Conservation (phyloP, 92 coral and sea anemone species). For the Epizoanthus scotinus region DNA sequence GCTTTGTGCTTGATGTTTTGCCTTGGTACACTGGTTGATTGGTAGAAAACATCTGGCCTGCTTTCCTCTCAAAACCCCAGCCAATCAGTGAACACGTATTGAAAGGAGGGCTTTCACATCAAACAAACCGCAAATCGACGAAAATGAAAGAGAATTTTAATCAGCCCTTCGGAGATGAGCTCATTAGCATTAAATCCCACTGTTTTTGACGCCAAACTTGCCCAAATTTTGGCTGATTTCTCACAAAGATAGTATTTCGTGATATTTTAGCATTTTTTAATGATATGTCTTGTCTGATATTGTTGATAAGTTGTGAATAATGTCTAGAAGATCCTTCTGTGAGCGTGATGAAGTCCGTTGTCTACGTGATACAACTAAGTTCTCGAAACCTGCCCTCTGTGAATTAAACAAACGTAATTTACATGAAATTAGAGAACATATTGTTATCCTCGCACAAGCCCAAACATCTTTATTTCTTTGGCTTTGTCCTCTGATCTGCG, state of each 20-base stretch:
- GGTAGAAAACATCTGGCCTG: slow-evolving; percentile 69
- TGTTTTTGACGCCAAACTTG: neutral
- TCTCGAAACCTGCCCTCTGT: slow-evolving; percentile 37
- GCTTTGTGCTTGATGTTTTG: slow-evolving; percentile 46
- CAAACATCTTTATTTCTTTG: slow-evolving; percentile 24
- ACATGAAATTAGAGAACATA: slow-evolving; percentile 46
- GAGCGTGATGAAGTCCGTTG: neutral
- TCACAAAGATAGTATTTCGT: slow-evolving; percentile 7
- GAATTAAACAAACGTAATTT: slow-evolving; percentile 57
- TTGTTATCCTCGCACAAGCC: slow-evolving; percentile 28
- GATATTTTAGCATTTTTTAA: neutral
- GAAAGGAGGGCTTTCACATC: slow-evolving; percentile 37
- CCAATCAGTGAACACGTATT: slow-evolving; percentile 53
- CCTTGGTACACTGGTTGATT: slow-evolving; percentile 39
- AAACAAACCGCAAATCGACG: slow-evolving; percentile 49
- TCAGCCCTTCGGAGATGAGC: slow-evolving; percentile 39
- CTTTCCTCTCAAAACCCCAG: slow-evolving; percentile 23
- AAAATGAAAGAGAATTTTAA: slow-evolving; percentile 44
- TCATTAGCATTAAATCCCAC: slow-evolving; percentile 16
- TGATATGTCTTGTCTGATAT: neutral
- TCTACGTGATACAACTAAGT: slow-evolving; percentile 26
- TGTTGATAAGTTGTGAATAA: neutral
- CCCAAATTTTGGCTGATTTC: neutral
- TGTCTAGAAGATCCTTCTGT: neutral
- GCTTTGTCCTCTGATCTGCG: slow-evolving; percentile 21